Evolutionary conservation across 2,113 vertebrate genomes (phyloP).

Genomic region (Platysteira castanea): DNA sequence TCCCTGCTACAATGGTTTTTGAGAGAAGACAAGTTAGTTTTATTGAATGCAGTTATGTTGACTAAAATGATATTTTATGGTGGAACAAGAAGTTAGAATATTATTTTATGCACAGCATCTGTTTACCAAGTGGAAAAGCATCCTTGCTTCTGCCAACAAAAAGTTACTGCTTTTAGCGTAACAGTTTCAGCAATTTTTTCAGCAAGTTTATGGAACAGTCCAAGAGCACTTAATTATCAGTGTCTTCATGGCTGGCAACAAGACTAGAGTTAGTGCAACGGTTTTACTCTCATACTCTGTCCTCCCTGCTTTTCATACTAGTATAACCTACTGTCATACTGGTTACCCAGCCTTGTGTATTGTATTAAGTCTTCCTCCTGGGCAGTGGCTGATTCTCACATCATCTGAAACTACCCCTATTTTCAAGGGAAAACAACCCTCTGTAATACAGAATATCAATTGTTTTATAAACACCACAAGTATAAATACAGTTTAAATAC

Average conservation of each 20-base stretch:
- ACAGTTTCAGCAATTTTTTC: not conserved
- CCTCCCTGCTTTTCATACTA: not conserved
- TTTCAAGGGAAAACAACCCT: not conserved
- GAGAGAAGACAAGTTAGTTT: not conserved
- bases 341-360: fast-evolving
- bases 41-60: not conserved
- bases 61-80: not conserved
- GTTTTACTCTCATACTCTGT: not conserved
- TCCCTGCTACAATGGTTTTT: not conserved
- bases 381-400: not conserved
- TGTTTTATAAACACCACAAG: not conserved
- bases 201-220: not conserved
- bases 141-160: not conserved
- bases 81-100: not conserved
- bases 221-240: not conserved
- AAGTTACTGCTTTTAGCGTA: not conserved
- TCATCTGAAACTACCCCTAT: not conserved
- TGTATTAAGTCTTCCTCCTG: not conserved
- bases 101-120: not conserved
- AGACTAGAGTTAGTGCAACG: not conserved
- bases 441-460: not conserved
- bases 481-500: not conserved
- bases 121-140: not conserved
- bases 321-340: no score
- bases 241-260: not conserved